Conservation (phyloP, 2,888 invertebrate species). For the Blera fallax region DNA sequence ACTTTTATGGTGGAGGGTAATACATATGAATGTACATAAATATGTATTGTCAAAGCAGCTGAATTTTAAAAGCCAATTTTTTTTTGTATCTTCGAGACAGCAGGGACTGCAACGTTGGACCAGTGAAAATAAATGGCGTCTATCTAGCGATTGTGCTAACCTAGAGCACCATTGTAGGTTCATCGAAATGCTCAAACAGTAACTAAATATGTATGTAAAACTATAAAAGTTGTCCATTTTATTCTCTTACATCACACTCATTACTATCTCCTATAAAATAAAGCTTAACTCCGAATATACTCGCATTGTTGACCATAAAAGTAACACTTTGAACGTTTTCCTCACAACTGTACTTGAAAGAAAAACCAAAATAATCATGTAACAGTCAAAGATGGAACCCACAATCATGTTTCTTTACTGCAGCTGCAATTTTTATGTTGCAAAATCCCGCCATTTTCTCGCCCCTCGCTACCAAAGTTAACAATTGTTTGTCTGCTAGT, state of each 20-base stretch:
- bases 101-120: no score
- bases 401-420: neutral
- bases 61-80: no score
- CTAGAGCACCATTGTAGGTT: no score
- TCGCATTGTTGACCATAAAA: neutral
- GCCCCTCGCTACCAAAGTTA: neutral
- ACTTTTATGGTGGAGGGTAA: no score
- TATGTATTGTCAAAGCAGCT: no score
- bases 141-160: no score
- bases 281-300: neutral
- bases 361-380: neutral
- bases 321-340: neutral
- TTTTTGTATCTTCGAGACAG: no score
- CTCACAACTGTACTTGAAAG: neutral
- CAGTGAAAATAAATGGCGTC: no score
- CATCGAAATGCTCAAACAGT: no score
- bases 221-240: neutral
- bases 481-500: neutral
- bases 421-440: constrained; percentile 31
- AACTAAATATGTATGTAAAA: neutral
- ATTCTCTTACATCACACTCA: neutral
- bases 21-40: no score
- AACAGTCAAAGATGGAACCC: constrained; percentile 27
- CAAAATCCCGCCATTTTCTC: constrained; percentile 15
- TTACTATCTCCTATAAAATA: neutral